A percentile compares a stretch with the other conserved stretches of the same genome.
Evolutionary conservation across 2,113 vertebrate species (phyloP).

Genomic region (Pterocles orientalis): DNA sequence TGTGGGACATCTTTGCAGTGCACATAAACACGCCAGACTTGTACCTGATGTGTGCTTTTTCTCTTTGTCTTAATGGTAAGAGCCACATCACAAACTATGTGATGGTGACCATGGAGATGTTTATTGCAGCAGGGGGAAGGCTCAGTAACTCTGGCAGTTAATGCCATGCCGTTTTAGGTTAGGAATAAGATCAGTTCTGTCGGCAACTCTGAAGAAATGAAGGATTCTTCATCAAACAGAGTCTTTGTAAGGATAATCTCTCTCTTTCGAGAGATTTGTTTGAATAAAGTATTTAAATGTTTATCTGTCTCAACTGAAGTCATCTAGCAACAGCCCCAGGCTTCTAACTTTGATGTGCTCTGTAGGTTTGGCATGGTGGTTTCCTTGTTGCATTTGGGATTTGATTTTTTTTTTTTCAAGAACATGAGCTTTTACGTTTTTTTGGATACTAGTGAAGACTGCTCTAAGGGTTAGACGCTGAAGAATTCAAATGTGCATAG

Average conservation of each 20-base stretch:
- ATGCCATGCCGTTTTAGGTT: not conserved
- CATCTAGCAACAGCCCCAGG: not conserved
- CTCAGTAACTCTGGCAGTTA: not conserved
- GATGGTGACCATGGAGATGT: fast-evolving
- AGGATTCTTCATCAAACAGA: not conserved
- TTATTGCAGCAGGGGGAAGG: not conserved
- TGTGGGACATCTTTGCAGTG: no score
- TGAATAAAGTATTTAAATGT: not conserved
- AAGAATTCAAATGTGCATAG: not conserved
- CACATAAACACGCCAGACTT: not conserved
- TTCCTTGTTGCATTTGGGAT: not conserved
- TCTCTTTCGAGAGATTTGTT: not conserved
- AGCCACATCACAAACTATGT: not conserved
- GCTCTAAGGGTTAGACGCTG: not conserved
- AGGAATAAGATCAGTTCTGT: not conserved
- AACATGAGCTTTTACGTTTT: not conserved
- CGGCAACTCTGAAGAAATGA: not conserved
- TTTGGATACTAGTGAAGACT: not conserved
- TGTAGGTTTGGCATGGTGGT: fast-evolving
- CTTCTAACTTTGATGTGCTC: not conserved
- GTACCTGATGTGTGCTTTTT: not conserved
- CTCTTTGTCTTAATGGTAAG: not conserved
- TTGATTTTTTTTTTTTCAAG: not conserved
- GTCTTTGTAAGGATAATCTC: not conserved
- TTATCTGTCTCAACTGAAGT: not conserved